These are phyloP conservation scores for Indicator indicator DNA, from an alignment of 2,113 vertebrate genomes.

Conservation along the genomic window DNA sequence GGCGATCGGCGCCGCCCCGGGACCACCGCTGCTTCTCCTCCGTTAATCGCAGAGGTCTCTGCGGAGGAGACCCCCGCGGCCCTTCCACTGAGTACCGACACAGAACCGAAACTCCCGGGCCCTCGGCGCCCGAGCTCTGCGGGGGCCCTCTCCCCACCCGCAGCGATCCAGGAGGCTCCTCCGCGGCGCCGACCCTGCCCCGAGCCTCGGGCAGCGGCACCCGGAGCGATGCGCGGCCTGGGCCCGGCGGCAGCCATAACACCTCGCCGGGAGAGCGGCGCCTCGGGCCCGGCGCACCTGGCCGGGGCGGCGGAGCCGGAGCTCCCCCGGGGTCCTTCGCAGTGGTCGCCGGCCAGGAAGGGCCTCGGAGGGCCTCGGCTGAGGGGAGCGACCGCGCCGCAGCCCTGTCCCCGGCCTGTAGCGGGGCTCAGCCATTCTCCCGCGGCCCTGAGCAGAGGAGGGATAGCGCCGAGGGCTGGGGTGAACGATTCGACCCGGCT, in stretches of 20 bases:
- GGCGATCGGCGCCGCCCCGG: fast-evolving
- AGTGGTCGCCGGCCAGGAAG: not conserved
- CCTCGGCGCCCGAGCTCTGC: not conserved
- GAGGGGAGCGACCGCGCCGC: not conserved
- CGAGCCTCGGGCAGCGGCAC: not conserved
- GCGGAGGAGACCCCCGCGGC: not conserved
- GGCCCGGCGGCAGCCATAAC: not conserved
- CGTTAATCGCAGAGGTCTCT: too few relatives aligned
- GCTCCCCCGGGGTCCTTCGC: too few relatives aligned
- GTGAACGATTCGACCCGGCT: not conserved
- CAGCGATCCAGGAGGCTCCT: not conserved
- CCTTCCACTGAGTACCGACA: fast-evolving
- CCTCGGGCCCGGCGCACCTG: not conserved
- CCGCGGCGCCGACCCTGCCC: not conserved
- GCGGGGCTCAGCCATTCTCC: not conserved
- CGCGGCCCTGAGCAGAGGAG: not conserved
- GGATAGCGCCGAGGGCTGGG: not conserved
- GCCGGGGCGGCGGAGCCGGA: not conserved
- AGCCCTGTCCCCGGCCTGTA: not conserved
- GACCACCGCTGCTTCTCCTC: fast-evolving
- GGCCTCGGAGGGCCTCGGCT: not conserved
- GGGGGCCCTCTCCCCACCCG: not conserved
- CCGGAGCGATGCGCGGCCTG: not conserved
- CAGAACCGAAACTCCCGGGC: not conserved
- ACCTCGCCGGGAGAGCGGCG: not conserved